Evolutionary conservation across 2,888 invertebrate genomes (phyloP).

Genomic region (Hetaerina titia): DNA sequence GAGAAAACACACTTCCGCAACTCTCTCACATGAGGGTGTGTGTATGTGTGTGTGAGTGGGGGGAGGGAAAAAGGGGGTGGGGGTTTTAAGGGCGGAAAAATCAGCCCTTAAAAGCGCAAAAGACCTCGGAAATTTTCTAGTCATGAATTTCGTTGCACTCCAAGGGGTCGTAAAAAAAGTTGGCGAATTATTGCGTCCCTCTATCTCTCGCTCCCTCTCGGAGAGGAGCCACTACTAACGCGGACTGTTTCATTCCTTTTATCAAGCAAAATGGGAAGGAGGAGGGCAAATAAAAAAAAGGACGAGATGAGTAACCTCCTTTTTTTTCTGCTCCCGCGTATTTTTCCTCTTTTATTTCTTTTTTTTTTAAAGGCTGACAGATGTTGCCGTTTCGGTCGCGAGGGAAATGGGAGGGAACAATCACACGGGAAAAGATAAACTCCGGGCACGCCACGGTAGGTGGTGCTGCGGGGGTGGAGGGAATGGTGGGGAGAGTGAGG

Average conservation of each 20-base stretch:
- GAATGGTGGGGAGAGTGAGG: constrained; percentile 74
- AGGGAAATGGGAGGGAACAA: constrained; percentile 12
- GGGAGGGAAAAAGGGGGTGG: not conserved
- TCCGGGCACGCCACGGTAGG: constrained; percentile 51
- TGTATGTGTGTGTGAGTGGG: not conserved
- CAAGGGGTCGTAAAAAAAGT: constrained; percentile 60
- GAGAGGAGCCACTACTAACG: not conserved
- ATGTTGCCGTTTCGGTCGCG: constrained; percentile 37
- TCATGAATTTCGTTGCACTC: constrained; percentile 58
- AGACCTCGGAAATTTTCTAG: constrained; percentile 40
- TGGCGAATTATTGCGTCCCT: constrained; percentile 53
- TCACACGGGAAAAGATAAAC: constrained; percentile 70
- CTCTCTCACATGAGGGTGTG: not conserved
- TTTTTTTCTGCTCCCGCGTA: too few relatives aligned
- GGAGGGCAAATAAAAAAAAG: not conserved
- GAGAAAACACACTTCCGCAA: not conserved
- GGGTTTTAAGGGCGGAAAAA: constrained; percentile 37
- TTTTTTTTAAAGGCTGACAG: constrained; percentile 41
- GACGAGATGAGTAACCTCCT: not conserved
- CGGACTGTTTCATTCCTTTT: constrained; percentile 22
- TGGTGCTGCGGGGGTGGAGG: constrained; percentile 75
- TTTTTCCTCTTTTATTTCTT: not conserved
- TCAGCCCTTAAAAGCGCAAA: constrained; percentile 38
- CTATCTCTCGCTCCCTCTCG: not conserved
- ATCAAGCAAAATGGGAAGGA: not conserved